Conservation (phyloP, 1,140 invertebrate species). For the Camponotus floridanus region DNA sequence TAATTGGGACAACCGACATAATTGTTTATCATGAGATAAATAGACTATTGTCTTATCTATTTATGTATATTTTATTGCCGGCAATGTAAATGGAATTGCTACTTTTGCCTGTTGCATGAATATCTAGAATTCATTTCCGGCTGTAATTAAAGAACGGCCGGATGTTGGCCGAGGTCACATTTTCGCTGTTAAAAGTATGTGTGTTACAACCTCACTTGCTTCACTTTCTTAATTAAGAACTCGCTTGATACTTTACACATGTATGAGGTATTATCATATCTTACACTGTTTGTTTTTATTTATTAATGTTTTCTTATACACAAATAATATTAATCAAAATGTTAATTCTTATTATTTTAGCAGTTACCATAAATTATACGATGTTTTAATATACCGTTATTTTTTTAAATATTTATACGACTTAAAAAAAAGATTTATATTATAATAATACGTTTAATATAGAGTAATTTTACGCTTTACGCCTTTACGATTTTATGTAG, state of each 20-base stretch:
- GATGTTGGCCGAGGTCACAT: slow-evolving; percentile 35
- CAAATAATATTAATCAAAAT: slow-evolving; percentile 8
- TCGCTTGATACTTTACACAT: slow-evolving; percentile 1
- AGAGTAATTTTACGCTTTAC: background rate
- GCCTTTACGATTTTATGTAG: background rate
- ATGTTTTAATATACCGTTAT: too few species aligned
- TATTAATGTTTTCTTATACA: background rate
- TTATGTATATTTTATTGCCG: slow-evolving; percentile 27
- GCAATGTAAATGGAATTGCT: slow-evolving; percentile 30
- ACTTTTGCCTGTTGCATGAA: slow-evolving; percentile 37
- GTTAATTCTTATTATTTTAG: background rate
- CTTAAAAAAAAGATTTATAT: background rate
- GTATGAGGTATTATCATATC: too few species aligned
- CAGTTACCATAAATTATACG: background rate
- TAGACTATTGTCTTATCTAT: background rate
- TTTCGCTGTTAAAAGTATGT: slow-evolving; percentile 37
- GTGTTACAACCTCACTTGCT: background rate
- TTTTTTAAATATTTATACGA: too few species aligned
- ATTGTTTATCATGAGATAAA: background rate
- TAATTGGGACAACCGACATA: slow-evolving; percentile 24
- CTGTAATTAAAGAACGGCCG: slow-evolving; percentile 64
- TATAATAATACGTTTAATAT: background rate
- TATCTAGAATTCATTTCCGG: slow-evolving; percentile 66
- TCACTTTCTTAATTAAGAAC: slow-evolving; percentile 53
- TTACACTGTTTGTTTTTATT: background rate